Base-by-base conservation (phyloP, 2,888 invertebrate genomes). In the Hypselothyrea guttata region DNA sequence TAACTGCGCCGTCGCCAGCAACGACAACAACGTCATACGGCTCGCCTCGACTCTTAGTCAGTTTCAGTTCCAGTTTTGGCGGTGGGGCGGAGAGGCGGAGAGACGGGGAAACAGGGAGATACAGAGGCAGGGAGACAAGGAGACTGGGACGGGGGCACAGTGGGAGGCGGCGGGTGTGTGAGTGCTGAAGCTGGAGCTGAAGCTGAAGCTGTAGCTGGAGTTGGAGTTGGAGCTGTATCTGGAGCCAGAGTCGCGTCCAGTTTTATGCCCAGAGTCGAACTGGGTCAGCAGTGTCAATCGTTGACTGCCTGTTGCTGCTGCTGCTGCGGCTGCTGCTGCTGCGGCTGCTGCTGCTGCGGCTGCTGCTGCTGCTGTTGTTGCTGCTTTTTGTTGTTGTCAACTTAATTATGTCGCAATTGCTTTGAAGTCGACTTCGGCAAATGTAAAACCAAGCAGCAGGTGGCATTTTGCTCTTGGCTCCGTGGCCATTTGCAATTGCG, bases 401-500 rank as follows among this genome's bases (percentile, higher is more conserved):
- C 77, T 79, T 79, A 79, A 79, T 79, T 79, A 79, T 79, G 78
- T 84, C 84, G 78, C 78, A 79, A 79, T 84, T 81, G 78, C 78
- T 79, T 79, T 84, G 84, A 79, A 79, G 78, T 84, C 75, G 64
- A 81, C 81, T 79, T 79, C 68, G 63, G 84, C 74, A 69, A 76
- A 74, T 65, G 74, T 69, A 69, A 74, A 60, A 13, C 30, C 12
- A 30, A 71, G 56, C 68, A 69, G 67, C 75, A 64, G 69, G 68
- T 64, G 64, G 70, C 70, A 69, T 69, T 22, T 38, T 68, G 69
- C 73, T 45, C 44, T 45, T 30, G 37, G 56, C 27, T 34, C 33
- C 33, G 16, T 70, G 33, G 27, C 59, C 71, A 76, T 84, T 84
- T 67, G 60, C 71, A 84, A 81, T 68, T 77, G 71, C 68, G 71